Conservation (phyloP, 2,888 invertebrate genomes). For the Labia minor region DNA sequence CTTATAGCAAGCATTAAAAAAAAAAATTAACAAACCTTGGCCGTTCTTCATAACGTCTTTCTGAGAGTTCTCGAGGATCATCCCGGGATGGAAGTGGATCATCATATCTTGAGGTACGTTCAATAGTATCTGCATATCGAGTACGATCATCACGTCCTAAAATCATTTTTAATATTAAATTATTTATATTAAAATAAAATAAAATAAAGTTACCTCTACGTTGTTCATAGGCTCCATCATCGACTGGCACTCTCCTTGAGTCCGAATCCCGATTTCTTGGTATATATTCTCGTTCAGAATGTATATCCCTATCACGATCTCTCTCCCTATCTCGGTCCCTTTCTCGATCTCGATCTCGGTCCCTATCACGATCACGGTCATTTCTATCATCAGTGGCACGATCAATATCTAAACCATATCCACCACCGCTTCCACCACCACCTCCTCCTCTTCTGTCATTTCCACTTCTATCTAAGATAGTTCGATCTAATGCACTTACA, state of each 20-base stretch:
- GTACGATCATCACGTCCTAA: slow-evolving; percentile 24
- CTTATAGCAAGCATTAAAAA: not conserved
- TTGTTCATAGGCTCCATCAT: slow-evolving; percentile 39
- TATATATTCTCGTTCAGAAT: slow-evolving; percentile 40
- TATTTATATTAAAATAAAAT: no score
- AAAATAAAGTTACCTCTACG: slow-evolving; percentile 32
- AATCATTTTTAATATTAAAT: not conserved
- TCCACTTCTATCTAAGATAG: slow-evolving; percentile 17
- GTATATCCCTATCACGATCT: slow-evolving; percentile 33
- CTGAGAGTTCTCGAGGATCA: slow-evolving; percentile 20
- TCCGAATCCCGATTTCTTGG: slow-evolving; percentile 35
- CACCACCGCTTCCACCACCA: slow-evolving; percentile 5
- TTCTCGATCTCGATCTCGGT: slow-evolving; percentile 24
- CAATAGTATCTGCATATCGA: slow-evolving; percentile 22
- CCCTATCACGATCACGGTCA: slow-evolving; percentile 23
- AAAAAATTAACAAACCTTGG: not conserved
- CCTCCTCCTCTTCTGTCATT: slow-evolving; percentile 15
- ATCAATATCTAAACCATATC: not conserved
- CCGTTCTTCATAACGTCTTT: slow-evolving; percentile 21
- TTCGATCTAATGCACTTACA: not conserved
- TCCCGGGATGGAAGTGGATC: slow-evolving; percentile 20
- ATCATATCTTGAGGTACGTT: slow-evolving; percentile 24
- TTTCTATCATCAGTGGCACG: not conserved
- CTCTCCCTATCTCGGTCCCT: slow-evolving; percentile 36
- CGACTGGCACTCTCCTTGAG: slow-evolving; percentile 26